Conservation (phyloP, 2,888 invertebrate genomes). For the Mystacides longicornis region DNA sequence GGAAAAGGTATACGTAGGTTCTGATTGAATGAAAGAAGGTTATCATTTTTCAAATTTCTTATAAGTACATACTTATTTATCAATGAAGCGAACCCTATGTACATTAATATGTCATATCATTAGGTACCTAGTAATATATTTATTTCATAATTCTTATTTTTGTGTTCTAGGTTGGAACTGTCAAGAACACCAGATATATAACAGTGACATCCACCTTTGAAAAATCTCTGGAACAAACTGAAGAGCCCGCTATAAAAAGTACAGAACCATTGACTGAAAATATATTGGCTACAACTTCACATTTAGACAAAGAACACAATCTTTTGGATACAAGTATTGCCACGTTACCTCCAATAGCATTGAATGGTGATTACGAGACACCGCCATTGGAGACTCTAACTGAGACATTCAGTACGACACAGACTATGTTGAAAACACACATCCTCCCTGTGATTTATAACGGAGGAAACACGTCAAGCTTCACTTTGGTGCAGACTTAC, state of each 20-base stretch:
- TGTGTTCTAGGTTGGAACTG: conserved; percentile 66
- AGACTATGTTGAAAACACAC: conserved; percentile 81
- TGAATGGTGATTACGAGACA: conserved; percentile 71
- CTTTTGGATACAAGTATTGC: conserved; percentile 71
- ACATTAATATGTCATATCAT: too few relatives aligned
- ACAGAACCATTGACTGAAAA: conserved; percentile 80
- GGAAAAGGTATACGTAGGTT: too few relatives aligned
- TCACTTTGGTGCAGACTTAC: conserved; percentile 86
- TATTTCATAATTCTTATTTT: background rate
- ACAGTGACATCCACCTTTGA: conserved; percentile 83
- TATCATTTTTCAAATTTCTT: too few relatives aligned
- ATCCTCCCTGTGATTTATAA: conserved; percentile 74
- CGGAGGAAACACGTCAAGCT: conserved; percentile 63
- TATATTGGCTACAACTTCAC: conserved; percentile 71
- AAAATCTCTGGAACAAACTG: conserved; percentile 61
- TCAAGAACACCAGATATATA: conserved; percentile 80
- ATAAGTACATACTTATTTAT: too few relatives aligned
- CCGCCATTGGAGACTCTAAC: conserved; percentile 82
- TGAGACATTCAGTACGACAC: conserved; percentile 87
- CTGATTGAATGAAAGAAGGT: too few relatives aligned
- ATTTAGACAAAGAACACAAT: conserved; percentile 62
- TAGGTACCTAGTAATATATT: too few relatives aligned
- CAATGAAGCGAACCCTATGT: too few relatives aligned
- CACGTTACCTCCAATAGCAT: conserved; percentile 71
- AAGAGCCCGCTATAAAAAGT: conserved; percentile 47